Conservation (phyloP, 2,113 vertebrate species). For the Phyllostomus discolor region DNA sequence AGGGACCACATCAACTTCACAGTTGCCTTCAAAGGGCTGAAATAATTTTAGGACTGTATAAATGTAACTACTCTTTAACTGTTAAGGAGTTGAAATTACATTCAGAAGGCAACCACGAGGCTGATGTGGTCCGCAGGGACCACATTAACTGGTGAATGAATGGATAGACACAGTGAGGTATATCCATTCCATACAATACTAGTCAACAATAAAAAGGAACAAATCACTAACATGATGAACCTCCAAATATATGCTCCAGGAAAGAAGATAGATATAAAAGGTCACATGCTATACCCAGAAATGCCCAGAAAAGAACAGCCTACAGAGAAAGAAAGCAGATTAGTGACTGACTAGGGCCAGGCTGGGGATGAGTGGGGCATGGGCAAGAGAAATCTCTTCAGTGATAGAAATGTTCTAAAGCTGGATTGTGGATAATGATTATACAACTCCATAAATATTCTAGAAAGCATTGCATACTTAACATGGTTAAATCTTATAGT, state of each 20-base stretch:
- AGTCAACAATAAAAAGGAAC: background rate
- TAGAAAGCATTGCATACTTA: background rate
- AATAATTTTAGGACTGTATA: too few species aligned
- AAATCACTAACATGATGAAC: background rate
- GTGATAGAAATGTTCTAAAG: background rate
- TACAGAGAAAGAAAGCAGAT: background rate
- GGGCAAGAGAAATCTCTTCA: background rate
- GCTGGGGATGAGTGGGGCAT: background rate
- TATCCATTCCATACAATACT: background rate
- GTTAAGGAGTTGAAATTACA: too few species aligned
- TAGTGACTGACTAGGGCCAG: background rate
- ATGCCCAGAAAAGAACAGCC: background rate
- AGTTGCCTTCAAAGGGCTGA: too few species aligned
- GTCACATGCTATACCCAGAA: background rate
- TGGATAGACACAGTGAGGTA: background rate
- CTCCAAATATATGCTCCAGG: background rate
- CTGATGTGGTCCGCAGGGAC: too few species aligned
- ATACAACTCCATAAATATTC: background rate
- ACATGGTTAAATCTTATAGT: background rate
- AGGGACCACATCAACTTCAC: too few species aligned
- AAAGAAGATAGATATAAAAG: background rate
- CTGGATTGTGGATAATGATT: background rate
- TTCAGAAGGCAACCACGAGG: too few species aligned
- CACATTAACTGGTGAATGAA: background rate
- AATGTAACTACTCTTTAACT: too few species aligned